These are phyloP conservation scores for Aurelia aurita complex sp. Pacific DNA, from an alignment of 30 jellyfish, hydroid and myxozoan genomes.

Conservation along the genomic window DNA sequence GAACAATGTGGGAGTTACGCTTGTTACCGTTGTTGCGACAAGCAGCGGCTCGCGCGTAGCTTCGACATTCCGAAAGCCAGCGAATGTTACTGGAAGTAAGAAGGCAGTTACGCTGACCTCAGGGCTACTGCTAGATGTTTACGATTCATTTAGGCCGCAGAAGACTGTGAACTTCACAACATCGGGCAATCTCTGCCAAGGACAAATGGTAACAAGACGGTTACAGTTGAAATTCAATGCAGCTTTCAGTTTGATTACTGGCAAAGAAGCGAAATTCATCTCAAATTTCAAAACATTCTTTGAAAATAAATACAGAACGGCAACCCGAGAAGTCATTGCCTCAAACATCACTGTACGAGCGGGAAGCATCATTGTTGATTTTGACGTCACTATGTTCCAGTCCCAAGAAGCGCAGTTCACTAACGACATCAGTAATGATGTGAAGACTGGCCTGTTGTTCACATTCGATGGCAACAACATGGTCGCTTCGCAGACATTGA, in stretches of 20 bases:
- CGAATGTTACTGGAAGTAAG: conserved; percentile 43
- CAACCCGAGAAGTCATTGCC: conserved; percentile 54
- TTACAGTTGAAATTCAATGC: conserved; percentile 42
- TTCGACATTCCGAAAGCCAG: conserved; percentile 44
- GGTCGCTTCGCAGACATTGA: conserved; percentile 71
- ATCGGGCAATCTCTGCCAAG: conserved; percentile 58
- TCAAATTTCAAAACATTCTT: conserved; percentile 54
- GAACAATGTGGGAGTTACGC: conserved; percentile 53
- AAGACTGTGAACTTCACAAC: conserved; percentile 22
- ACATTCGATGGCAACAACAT: conserved; percentile 34
- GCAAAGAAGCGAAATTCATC: conserved; percentile 58
- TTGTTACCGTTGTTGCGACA: conserved; percentile 24
- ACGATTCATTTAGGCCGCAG: conserved; percentile 68
- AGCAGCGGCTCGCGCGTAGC: conserved; percentile 43
- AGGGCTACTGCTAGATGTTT: conserved; percentile 39
- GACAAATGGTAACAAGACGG: conserved; percentile 48
- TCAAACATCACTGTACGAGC: conserved; percentile 55
- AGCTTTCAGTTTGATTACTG: conserved; percentile 56
- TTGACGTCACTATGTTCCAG: conserved; percentile 37
- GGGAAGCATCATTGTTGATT: conserved; percentile 81
- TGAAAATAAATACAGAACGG: conserved; percentile 43
- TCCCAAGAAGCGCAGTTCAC: conserved; percentile 18
- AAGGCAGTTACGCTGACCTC: conserved; percentile 27
- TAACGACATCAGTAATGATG: conserved; percentile 49
- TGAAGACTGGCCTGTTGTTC: conserved; percentile 58